phyloP scores from a whole-genome alignment of 2,113 vertebrate genomes.

The Casuarius casuarius region DNA sequence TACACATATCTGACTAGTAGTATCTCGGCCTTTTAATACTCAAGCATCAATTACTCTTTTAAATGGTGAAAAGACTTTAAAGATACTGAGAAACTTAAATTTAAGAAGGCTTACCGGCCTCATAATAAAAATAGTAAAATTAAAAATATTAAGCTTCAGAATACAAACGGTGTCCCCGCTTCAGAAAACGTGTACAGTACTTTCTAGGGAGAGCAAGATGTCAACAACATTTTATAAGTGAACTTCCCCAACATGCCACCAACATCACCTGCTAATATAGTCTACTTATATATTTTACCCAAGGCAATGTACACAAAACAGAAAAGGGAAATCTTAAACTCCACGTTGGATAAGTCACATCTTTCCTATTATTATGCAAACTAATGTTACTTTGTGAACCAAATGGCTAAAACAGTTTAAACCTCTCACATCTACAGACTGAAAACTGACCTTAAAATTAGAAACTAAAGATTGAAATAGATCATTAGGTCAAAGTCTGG shows the following conservation, averaged over 20 bases:
- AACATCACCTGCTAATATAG: not conserved
- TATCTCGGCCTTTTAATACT: not conserved
- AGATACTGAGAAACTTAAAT: not conserved
- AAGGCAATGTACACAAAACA: not conserved
- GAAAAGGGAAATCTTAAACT: not conserved
- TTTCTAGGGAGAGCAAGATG: not conserved
- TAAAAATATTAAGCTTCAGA: not conserved
- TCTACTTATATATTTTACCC: not conserved
- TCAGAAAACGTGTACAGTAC: not conserved
- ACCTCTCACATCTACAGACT: not conserved
- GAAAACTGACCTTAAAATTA: not conserved
- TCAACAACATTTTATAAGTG: not conserved
- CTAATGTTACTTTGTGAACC: not conserved
- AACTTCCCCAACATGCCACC: not conserved
- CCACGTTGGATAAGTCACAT: not conserved
- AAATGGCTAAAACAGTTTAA: not conserved
- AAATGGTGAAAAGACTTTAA: not conserved
- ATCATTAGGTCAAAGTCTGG: conserved; percentile 12
- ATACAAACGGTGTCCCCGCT: not conserved
- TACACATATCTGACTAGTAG: not conserved
- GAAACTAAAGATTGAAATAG: not conserved
- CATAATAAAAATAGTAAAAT: not conserved
- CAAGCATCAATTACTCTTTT: not conserved
- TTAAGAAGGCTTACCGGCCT: not conserved
- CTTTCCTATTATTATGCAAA: not conserved